phyloP scores from a whole-genome alignment of 2,888 invertebrate species.

The Ganaspis brasiliensis region DNA sequence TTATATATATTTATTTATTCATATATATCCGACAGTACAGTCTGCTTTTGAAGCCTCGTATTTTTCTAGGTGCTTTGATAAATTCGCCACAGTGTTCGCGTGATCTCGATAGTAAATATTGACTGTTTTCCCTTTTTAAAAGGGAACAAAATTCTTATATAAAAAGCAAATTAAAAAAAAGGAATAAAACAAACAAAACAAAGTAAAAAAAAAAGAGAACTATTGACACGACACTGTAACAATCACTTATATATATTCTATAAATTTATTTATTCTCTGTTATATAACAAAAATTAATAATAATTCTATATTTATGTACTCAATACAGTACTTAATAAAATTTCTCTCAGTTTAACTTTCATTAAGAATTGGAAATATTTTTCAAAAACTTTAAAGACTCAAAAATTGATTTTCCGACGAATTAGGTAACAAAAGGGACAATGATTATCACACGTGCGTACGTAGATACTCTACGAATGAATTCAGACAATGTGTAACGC shows the following conservation, averaged over 20 bases:
- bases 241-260: constrained; percentile 55
- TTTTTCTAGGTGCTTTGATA: constrained; percentile 68
- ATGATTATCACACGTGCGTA: constrained; percentile 39
- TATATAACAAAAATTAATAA: constrained; percentile 15
- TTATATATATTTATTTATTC: constrained; percentile 79
- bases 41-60: constrained; percentile 80
- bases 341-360: not conserved
- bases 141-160: constrained; percentile 46
- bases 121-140: constrained; percentile 62
- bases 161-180: constrained; percentile 61
- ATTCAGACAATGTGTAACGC: constrained; percentile 40
- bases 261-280: constrained; percentile 54
- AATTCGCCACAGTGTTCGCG: constrained; percentile 63
- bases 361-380: not conserved
- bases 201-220: constrained; percentile 4
- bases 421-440: constrained; percentile 34
- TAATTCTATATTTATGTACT: not conserved
- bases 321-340: constrained; percentile 1
- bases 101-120: constrained; percentile 56
- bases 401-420: constrained; percentile 1
- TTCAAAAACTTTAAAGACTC: not conserved
- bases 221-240: constrained; percentile 38
- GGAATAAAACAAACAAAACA: not conserved
- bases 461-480: constrained; percentile 38
- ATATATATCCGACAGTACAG: constrained; percentile 79